Evolutionary conservation across 2,888 invertebrate genomes (phyloP), one percentile per base, ranked within the genome.

Genomic region (Aproaerema taeniolella): DNA sequence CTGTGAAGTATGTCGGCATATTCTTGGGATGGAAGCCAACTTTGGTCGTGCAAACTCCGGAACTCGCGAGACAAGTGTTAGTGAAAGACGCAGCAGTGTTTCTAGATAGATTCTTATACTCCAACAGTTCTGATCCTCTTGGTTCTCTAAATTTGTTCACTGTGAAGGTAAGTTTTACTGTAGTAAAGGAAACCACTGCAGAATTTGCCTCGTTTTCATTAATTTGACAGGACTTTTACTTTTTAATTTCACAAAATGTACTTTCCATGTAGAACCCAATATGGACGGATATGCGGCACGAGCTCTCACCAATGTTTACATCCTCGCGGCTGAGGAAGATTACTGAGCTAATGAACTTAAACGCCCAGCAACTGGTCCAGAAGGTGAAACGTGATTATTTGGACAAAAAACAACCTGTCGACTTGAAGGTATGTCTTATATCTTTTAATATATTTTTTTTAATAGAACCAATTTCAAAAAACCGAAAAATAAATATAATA

Each of bases 241-340:
- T n/a, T n/a, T n/a, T n/a, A n/a, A n/a, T n/a, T n/a, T n/a, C n/a
- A n/a, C n/a, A n/a, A n/a, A n/a, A n/a, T n/a, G n/a, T n/a, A n/a
- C n/a, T n/a, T n/a, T n/a, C n/a, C n/a, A n/a, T n/a, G n/a, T 43
- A 81, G 80, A 74, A 72, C 37, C 80, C 80, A 12, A 56, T 59
- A 44, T 81, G 80, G 81, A 42, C 55, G 0, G 43, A 58, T 17
- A 65, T 80, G 58, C 60, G 77, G 24, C 61, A 67, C 11, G 70
- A 78, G 12, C 35, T 80, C 1, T 64, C 77, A 0, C 72, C 80
- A 1, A 66, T 79, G 67, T 81, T 81, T 44, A 81, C 80, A 0
- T 58, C 73, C 1, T 34, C 56, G 10, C 62, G 75, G 0, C 48
- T 81, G 33, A 70, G 61, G 42, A 51, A 49, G 11, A 45, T 74